Conservation (phyloP, 92 coral and sea anemone species). For the Zoanthus sociatus region DNA sequence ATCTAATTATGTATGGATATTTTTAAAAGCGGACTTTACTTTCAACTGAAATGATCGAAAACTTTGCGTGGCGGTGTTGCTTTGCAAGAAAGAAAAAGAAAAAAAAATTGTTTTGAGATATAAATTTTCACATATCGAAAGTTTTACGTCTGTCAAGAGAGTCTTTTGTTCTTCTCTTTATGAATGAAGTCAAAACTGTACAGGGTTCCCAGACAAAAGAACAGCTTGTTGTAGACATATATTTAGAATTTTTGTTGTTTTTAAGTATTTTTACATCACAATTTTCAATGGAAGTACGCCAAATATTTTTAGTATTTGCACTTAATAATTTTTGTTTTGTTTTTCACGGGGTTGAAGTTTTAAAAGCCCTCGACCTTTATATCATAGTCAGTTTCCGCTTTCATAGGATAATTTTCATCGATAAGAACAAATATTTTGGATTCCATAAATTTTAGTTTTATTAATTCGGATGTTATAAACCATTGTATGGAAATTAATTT, state of each 20-base stretch:
- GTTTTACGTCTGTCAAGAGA: not conserved
- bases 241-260: not conserved
- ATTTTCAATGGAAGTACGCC: not conserved
- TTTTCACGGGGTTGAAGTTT: constrained; percentile 19
- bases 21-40: not conserved
- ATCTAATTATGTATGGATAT: not conserved
- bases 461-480: not conserved
- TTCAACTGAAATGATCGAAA: too few relatives aligned
- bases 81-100: too few relatives aligned
- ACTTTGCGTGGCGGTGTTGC: too few relatives aligned
- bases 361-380: constrained; percentile 4
- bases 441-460: constrained; percentile 16
- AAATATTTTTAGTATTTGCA: not conserved
- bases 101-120: too few relatives aligned
- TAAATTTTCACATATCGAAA: not conserved
- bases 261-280: not conserved
- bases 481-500: not conserved
- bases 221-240: not conserved
- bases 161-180: not conserved
- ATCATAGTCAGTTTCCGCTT: constrained; percentile 29
- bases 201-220: not conserved
- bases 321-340: not conserved
- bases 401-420: not conserved
- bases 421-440: constrained; percentile 13
- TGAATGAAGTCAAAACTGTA: not conserved